These are phyloP conservation scores for Pseudococcus longispinus DNA, from an alignment of 2,888 invertebrate genomes.

Conservation along the genomic window DNA sequence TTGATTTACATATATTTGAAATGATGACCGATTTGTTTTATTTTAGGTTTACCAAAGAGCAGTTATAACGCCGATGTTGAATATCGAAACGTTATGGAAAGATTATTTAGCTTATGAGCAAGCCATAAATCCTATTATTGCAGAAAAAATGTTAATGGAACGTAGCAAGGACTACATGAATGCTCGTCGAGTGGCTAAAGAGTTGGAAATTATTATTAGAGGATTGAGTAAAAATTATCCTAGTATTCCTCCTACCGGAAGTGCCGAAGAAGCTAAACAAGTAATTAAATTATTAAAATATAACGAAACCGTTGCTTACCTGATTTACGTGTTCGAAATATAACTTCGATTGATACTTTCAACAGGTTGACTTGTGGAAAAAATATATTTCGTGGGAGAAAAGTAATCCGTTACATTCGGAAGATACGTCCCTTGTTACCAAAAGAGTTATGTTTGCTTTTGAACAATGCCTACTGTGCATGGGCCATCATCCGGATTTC, in stretches of 20 bases:
- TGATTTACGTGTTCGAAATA: no score
- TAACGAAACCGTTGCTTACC: no score
- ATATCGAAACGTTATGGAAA: conserved; percentile 95
- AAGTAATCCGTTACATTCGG: conserved; percentile 92
- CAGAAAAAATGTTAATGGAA: conserved; percentile 98
- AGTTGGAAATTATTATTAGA: conserved; percentile 91
- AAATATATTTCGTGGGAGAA: conserved; percentile 98
- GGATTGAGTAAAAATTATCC: conserved; percentile 95
- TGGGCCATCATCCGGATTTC: conserved; percentile 97
- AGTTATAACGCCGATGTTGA: conserved; percentile 94
- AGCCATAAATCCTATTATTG: conserved; percentile 85
- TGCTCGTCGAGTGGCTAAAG: conserved; percentile 93
- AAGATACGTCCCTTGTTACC: conserved; percentile 92
- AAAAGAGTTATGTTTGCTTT: conserved; percentile 97
- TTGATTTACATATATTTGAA: background rate
- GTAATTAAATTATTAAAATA: conserved; percentile 67
- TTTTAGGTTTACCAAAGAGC: conserved; percentile 89
- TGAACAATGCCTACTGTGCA: conserved; percentile 93
- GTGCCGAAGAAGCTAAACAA: conserved; percentile 90
- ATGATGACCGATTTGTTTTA: background rate
- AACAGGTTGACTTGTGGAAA: conserved; percentile 96
- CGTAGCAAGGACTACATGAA: conserved; percentile 97
- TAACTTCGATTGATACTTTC: background rate
- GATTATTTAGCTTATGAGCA: conserved; percentile 98
- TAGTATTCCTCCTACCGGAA: conserved; percentile 92